Evolutionary conservation across 2,113 vertebrate genomes (phyloP), one percentile per base, ranked within the genome.

Genomic region (Oceanodroma tethys): DNA sequence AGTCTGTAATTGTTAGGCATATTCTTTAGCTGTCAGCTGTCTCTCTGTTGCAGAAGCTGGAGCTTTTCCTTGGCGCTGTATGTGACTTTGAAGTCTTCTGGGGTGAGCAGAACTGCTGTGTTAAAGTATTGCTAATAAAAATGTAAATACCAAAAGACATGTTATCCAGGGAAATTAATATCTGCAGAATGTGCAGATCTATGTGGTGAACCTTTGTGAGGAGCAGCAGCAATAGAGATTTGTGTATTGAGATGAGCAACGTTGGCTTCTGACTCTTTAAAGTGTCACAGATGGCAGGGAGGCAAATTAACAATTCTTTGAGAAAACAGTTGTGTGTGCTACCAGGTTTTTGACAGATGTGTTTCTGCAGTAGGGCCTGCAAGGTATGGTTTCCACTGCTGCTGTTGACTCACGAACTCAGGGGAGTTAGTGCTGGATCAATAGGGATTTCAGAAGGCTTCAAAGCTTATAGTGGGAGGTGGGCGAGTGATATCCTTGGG

Each of bases 341-440:
- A 78, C 63, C 23, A 53, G 59, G 48, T 36, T 95, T 95, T 53
- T 89, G 81, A 72, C 60, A 94, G 91, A 89, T 55, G 70, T 40
- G 36, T 80, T 81, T 82, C 84, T 91, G 56, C 83, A 84, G 58
- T 36, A 81, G 86, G 90, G 32, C 45, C 81, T 96, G 78, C 63
- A 84, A 88, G 75, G 63, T 93, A 13, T 21, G 48, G 83, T 48
- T 93, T 84, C 65, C 1, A 3, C 92, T 92, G 72, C 68, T 89
- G 73, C 78, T 94, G 86, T 93, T 96, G 93, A 85, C 81, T 95
- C 87, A 85, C 0, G 29, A 95, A 94, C 95, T 94, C 95, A 88
- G 42, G 32, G 53, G 81, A 86, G 76, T 87, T 95, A 94, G 42
- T 0, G 0, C 21, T 73, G 84, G 91, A 95, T 97, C 94, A 95